phyloP scores from a whole-genome alignment of 2,888 invertebrate genomes.

The Agrilus mali region DNA sequence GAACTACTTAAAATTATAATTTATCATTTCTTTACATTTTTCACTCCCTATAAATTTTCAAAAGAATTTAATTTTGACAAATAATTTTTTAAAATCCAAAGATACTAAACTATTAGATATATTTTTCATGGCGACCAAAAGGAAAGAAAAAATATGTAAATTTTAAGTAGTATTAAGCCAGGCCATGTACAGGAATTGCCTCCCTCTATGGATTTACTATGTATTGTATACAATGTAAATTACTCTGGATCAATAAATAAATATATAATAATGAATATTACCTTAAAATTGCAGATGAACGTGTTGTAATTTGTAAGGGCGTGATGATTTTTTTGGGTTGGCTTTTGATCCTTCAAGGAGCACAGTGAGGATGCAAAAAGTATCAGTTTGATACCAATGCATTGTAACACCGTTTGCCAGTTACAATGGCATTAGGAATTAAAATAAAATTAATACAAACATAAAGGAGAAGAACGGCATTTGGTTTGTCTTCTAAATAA shows the following conservation, averaged over 20 bases:
- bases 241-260: too few species aligned
- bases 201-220: too few species aligned
- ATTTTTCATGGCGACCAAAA: neutral
- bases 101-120: neutral
- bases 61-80: too few species aligned
- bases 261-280: constrained; percentile 11
- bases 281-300: constrained; percentile 22
- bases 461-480: constrained; percentile 12
- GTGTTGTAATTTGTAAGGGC: constrained; percentile 19
- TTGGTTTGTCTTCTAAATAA: constrained; percentile 6
- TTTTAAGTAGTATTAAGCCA: too few species aligned
- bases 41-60: too few species aligned
- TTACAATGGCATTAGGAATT: constrained; percentile 13
- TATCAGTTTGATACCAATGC: constrained; percentile 14
- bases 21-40: too few species aligned
- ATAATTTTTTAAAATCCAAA: neutral
- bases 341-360: constrained; percentile 14
- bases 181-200: too few species aligned
- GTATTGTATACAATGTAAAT: too few species aligned
- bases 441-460: constrained; percentile 14
- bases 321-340: neutral
- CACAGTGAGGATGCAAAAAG: constrained; percentile 16
- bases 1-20: too few species aligned
- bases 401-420: constrained; percentile 13
- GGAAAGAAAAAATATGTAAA: too few species aligned